These are phyloP conservation scores for Avahi laniger DNA, from an alignment of 2,797 vertebrate genomes.

Conservation along the genomic window DNA sequence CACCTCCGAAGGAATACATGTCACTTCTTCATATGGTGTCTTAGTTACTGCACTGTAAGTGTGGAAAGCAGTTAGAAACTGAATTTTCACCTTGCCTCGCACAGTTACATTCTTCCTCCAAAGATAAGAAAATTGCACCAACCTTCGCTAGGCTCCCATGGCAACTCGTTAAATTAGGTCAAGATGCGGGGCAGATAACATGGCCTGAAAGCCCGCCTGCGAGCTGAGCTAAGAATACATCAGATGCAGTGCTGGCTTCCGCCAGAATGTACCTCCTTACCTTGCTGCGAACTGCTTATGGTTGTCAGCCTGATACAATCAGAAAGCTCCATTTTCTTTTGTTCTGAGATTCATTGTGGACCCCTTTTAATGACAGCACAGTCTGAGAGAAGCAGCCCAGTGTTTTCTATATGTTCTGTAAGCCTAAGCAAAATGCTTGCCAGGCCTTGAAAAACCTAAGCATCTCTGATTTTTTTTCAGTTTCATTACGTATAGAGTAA, in stretches of 20 bases:
- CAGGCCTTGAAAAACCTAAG: background rate
- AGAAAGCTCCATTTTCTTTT: conserved; percentile 63
- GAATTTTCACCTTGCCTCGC: conserved; percentile 77
- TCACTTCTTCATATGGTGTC: conserved; percentile 14
- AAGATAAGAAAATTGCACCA: conserved; percentile 85
- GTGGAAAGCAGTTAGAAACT: conserved; percentile 71
- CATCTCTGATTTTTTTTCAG: background rate
- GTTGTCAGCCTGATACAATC: conserved; percentile 79
- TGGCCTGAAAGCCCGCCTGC: conserved; percentile 73
- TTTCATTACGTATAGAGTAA: background rate
- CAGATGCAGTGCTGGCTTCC: conserved; percentile 82
- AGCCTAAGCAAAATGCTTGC: background rate
- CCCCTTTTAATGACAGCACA: conserved; percentile 70
- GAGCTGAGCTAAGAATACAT: conserved; percentile 82
- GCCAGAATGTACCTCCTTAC: conserved; percentile 83
- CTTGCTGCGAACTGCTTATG: conserved; percentile 63
- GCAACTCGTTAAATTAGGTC: conserved; percentile 88
- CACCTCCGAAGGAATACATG: background rate
- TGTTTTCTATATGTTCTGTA: background rate
- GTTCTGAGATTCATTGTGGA: conserved; percentile 55
- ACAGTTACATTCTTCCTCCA: conserved; percentile 76
- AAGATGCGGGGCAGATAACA: conserved; percentile 87
- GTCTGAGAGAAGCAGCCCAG: background rate
- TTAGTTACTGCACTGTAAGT: conserved; percentile 36
- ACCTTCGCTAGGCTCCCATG: conserved; percentile 82